Conservation (phyloP, 2,797 vertebrate species). For the Gallinago nigripennis region DNA sequence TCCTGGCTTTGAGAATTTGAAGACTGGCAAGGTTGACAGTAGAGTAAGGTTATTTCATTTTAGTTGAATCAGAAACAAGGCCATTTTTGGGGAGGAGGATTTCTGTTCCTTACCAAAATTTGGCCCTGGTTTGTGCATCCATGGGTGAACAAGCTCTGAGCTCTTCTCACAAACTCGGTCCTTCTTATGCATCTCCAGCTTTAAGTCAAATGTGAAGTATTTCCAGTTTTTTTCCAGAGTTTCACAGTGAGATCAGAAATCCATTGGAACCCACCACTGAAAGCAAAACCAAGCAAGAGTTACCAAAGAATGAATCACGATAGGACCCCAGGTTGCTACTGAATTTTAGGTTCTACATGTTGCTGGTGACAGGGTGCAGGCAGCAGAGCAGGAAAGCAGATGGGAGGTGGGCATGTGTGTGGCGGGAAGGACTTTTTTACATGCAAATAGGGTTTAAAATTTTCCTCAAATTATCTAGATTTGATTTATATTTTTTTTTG, state of each 20-base stretch:
- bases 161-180: background rate
- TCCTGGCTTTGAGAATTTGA: background rate
- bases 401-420: accelerated
- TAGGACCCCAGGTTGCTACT: background rate
- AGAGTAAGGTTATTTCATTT: background rate
- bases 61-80: background rate
- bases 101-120: background rate
- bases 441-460: background rate
- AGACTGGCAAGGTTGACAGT: background rate
- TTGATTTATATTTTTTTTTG: background rate
- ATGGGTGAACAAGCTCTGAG: background rate
- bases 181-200: background rate
- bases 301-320: background rate
- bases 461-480: background rate
- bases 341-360: background rate
- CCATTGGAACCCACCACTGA: background rate
- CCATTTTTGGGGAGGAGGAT: accelerated
- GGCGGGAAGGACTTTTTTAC: background rate
- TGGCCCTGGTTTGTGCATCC: background rate
- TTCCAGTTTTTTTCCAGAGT: background rate
- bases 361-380: background rate
- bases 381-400: background rate
- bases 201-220: background rate
- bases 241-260: background rate
- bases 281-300: background rate